Conservation (phyloP, 2,888 invertebrate species). For the Nomada fabriciana region DNA sequence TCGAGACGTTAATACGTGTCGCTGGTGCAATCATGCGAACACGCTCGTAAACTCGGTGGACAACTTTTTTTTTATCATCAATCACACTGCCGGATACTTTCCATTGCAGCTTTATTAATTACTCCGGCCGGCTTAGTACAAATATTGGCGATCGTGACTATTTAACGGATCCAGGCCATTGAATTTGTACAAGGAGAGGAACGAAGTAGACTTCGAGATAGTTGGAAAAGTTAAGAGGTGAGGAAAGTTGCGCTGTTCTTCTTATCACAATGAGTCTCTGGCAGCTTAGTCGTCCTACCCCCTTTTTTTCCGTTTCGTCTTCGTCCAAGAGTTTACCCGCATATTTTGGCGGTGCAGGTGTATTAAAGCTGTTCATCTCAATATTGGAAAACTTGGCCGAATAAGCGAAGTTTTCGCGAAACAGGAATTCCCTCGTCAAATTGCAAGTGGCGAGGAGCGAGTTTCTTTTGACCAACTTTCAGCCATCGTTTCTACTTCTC, state of each 20-base stretch:
- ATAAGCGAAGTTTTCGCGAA: conserved; percentile 50
- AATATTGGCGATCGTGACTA: too few species aligned
- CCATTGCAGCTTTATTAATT: not conserved
- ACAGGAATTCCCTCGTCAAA: conserved; percentile 52
- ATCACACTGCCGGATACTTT: not conserved
- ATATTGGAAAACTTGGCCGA: conserved; percentile 58
- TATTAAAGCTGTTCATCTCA: conserved; percentile 53
- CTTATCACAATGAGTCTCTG: conserved; percentile 26
- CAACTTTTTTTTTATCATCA: conserved; percentile 43
- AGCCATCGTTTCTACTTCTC: not conserved
- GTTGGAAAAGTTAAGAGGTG: conserved; percentile 14
- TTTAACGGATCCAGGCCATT: too few species aligned
- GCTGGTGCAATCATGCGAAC: conserved; percentile 37
- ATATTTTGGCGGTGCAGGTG: conserved; percentile 39
- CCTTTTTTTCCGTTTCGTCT: not conserved
- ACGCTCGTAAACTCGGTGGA: conserved; percentile 48
- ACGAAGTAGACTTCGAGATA: conserved; percentile 1
- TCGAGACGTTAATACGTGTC: conserved; percentile 39
- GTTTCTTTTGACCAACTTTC: conserved; percentile 48
- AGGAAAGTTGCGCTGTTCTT: conserved; percentile 35
- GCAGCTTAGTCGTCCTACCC: conserved; percentile 9
- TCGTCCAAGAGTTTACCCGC: conserved; percentile 12
- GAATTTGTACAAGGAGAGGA: too few species aligned
- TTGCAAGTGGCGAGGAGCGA: conserved; percentile 32
- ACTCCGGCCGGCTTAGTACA: not conserved